Base-by-base conservation (phyloP, 1,140 invertebrate genomes). In the Drosophila takahashii region DNA sequence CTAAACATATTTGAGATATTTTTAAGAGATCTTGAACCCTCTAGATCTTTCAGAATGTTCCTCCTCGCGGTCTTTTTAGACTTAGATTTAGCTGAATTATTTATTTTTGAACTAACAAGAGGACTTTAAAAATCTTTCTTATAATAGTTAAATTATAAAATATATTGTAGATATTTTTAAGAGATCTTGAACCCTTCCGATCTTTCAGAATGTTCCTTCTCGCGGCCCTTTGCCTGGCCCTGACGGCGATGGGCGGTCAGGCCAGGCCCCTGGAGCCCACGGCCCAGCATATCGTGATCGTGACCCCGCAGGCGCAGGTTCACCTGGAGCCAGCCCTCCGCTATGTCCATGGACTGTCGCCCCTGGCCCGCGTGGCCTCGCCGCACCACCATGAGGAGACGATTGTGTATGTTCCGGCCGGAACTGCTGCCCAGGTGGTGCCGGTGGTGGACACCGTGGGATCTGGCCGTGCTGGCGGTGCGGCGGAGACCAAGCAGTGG, bases 301-400 rank as follows among this genome's bases (percentile, higher is more conserved):
- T 92, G 34, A 92, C 90, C 5, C 91, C 91, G 13, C 90, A 92
- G 70, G 91, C 91, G 0, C 91, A 92, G 73, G 72, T 92, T 18
- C 91, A 87, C 41, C 54, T 92, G 47, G 85, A 92, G 62, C 86
- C 91, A 13, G 79, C 91, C 1, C 44, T 92, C 16, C 81, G 81
- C 34, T 80, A 92, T 37, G 77, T 92, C 37, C 91, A 92, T 41
- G 85, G 87, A 18, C 47, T 92, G 22, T 83, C 90, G n/a, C 90
- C 90, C 0, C n/a, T 90, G 57, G 90, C 86, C 1, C 90, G 90
- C n/a, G 85, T 91, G 53, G 53, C 73, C 1, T 51, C 73, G 1
- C 86, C 90, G 3, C 81, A 86, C 26, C 76, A 89, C 45, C 81
- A 90, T 44, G 90, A 91, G 62, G 90, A 91, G 69, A 91, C 90